These are phyloP conservation scores for Ovis aries DNA, from an alignment of 2,113 vertebrate species.

Conservation along the genomic window DNA sequence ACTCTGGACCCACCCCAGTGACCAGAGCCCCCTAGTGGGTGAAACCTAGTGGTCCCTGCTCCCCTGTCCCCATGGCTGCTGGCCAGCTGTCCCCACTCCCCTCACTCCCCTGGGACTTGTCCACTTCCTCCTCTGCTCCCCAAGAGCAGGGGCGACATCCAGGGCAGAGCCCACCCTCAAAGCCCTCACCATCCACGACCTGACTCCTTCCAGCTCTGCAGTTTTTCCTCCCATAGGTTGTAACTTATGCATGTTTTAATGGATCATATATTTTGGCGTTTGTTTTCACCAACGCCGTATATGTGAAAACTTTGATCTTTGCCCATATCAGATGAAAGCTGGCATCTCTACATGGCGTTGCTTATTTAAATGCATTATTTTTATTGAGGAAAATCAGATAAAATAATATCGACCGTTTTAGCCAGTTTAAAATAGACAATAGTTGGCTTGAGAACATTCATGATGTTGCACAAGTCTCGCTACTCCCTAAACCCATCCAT, in stretches of 20 bases:
- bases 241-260: neutral
- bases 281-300: neutral
- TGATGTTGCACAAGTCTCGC: neutral
- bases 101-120: neutral
- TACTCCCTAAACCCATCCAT: neutral
- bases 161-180: neutral
- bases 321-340: neutral
- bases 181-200: neutral
- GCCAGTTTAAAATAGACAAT: neutral
- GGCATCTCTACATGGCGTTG: neutral
- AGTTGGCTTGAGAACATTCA: neutral
- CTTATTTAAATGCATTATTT: neutral
- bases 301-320: neutral
- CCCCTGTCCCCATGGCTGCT: fast-evolving
- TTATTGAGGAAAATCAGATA: neutral
- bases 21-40: neutral
- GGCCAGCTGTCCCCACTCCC: neutral
- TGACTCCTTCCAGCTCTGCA: neutral
- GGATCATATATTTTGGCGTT: neutral
- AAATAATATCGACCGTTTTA: neutral
- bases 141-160: fast-evolving
- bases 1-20: neutral
- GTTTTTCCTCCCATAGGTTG: neutral
- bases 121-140: fast-evolving
- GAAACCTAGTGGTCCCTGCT: neutral